These are phyloP conservation scores for Cariama cristata DNA, from an alignment of 2,113 vertebrate species.

Conservation along the genomic window DNA sequence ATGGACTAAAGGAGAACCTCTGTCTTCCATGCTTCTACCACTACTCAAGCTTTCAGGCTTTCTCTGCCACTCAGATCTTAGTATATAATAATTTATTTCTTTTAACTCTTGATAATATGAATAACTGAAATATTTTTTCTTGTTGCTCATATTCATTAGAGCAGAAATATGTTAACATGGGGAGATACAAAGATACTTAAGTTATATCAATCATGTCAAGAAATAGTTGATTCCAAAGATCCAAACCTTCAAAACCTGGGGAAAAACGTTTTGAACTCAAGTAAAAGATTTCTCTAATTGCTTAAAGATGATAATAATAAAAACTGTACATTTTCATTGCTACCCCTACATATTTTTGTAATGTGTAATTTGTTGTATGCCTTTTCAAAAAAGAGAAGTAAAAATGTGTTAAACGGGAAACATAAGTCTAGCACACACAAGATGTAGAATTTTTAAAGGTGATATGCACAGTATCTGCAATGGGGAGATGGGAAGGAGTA, in stretches of 20 bases:
- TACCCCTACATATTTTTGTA: not conserved
- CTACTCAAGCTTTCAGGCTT: not conserved
- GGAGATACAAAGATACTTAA: not conserved
- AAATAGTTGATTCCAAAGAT: not conserved
- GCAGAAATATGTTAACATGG: not conserved
- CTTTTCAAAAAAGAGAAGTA: not conserved
- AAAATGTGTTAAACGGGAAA: not conserved
- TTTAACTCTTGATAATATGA: not conserved
- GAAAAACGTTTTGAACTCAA: not conserved
- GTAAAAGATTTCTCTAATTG: not conserved
- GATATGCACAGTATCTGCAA: not conserved
- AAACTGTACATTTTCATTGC: not conserved
- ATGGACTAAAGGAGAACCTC: not conserved
- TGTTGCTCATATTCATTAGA: not conserved
- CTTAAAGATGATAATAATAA: not conserved
- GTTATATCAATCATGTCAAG: not conserved
- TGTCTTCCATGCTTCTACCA: not conserved
- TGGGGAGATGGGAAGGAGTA: not conserved
- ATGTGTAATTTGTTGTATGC: not conserved
- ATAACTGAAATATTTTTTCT: not conserved
- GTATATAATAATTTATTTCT: not conserved
- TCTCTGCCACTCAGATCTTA: not conserved
- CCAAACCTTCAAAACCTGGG: not conserved
- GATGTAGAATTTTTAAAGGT: not conserved
- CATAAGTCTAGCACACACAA: not conserved